Percentiles rank a stretch among this genome's conserved stretches.
phyloP scores from a whole-genome alignment of 2,797 vertebrate genomes.

The Enteromius argenteus region DNA sequence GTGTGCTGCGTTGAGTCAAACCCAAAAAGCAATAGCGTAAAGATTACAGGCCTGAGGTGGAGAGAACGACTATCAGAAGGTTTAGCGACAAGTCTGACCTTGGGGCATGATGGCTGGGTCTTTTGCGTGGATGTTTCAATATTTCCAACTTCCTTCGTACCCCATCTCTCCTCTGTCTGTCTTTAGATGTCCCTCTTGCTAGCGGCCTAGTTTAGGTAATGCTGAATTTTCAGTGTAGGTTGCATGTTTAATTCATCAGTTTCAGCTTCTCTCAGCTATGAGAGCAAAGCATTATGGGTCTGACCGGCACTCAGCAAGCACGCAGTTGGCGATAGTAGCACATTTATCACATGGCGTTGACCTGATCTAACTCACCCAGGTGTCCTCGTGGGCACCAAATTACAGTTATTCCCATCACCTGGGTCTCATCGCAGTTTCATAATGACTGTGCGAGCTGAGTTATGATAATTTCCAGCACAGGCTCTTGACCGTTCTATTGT shows the following conservation, averaged over 20 bases:
- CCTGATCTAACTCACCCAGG: conserved; percentile 13
- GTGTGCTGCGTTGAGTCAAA: conserved; percentile 6
- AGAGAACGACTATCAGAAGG: conserved; percentile 4
- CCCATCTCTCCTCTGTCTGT: not conserved
- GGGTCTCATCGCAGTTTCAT: not conserved
- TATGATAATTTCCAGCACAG: not conserved
- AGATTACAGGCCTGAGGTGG: not conserved
- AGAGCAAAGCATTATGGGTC: conserved; percentile 46
- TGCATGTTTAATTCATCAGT: conserved; percentile 57
- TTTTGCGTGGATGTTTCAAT: conserved; percentile 9
- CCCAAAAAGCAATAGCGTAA: conserved; percentile 5
- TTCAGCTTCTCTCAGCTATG: conserved; percentile 30
- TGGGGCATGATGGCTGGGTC: conserved; percentile 25
- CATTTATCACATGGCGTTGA: conserved; percentile 25
- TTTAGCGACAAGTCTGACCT: conserved; percentile 35
- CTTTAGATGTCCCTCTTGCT: conserved; percentile 16
- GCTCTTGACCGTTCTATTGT: not conserved
- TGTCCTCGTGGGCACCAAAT: conserved; percentile 16
- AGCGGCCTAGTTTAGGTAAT: conserved; percentile 45
- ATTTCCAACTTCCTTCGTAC: not conserved
- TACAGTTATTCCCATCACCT: conserved; percentile 12
- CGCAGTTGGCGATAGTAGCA: conserved; percentile 23
- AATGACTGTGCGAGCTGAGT: not conserved
- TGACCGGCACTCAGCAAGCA: not conserved
- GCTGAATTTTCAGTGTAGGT: conserved; percentile 30